A percentile compares a stretch with the other conserved stretches of the same genome.
Evolutionary conservation across 2,888 invertebrate genomes (phyloP).

Genomic region (Drosophila mercatorum): DNA sequence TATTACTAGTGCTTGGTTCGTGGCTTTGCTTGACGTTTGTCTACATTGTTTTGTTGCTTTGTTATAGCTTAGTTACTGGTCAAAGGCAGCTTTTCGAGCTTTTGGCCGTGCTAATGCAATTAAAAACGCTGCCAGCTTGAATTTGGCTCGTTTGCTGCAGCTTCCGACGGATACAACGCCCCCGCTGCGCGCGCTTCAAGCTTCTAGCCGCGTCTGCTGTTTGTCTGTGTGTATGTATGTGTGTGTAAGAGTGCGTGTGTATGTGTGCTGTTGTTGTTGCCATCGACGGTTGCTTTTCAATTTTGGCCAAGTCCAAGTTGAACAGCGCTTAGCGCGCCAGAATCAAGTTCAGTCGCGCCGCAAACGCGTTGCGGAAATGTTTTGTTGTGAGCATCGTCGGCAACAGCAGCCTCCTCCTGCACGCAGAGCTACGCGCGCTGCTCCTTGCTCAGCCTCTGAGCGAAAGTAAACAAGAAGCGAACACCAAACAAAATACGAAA

Average conservation of each 20-base stretch:
- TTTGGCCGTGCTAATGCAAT: constrained; percentile 38
- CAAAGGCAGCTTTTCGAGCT: constrained; percentile 36
- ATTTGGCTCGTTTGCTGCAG: constrained; percentile 45
- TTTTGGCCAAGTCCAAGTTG: constrained; percentile 81
- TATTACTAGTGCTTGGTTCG: background rate
- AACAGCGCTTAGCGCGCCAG: constrained; percentile 79
- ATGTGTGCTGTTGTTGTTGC: constrained; percentile 27
- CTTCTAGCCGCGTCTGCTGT: constrained; percentile 56
- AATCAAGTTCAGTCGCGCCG: constrained; percentile 82
- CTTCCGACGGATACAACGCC: constrained; percentile 56
- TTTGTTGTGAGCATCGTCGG: constrained; percentile 73
- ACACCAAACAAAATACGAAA: background rate
- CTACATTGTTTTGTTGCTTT: background rate
- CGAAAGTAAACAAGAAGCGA: background rate
- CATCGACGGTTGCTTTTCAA: constrained; percentile 63
- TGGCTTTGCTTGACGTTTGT: background rate
- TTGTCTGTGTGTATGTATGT: constrained; percentile 1
- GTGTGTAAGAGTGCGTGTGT: background rate
- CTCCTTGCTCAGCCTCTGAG: constrained; percentile 2
- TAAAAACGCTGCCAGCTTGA: constrained; percentile 31
- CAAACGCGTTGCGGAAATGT: constrained; percentile 82
- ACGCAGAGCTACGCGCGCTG: constrained; percentile 13
- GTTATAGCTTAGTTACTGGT: background rate
- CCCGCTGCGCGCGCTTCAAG: constrained; percentile 24
- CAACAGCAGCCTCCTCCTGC: constrained; percentile 47